Conservation (phyloP, 2,113 vertebrate genomes). For the Platichthys stellatus region DNA sequence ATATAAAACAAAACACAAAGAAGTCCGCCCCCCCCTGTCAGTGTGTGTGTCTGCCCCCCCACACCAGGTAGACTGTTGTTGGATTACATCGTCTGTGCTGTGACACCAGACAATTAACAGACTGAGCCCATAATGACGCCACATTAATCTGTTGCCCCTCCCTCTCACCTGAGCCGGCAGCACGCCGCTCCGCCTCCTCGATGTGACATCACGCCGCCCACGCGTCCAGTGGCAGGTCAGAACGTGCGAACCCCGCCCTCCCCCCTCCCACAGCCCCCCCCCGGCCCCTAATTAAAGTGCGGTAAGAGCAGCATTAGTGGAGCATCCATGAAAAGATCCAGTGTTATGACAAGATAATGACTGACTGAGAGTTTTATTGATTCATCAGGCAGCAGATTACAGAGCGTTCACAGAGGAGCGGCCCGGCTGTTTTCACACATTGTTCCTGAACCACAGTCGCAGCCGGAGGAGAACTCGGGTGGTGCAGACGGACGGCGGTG, state of each 20-base stretch:
- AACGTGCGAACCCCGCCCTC: not conserved
- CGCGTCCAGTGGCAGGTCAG: constrained; percentile 19
- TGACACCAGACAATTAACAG: constrained; percentile 33
- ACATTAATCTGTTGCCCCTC: constrained; percentile 30
- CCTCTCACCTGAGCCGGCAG: constrained; percentile 36
- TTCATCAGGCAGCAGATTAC: constrained; percentile 41
- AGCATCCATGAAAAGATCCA: constrained; percentile 20
- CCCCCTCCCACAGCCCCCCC: not conserved
- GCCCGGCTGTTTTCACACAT: not conserved
- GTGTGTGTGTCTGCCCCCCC: not conserved
- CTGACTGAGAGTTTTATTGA: constrained; percentile 20
- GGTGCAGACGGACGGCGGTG: constrained; percentile 34
- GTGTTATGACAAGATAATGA: constrained; percentile 54
- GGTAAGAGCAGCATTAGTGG: constrained; percentile 14
- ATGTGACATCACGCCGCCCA: constrained; percentile 44
- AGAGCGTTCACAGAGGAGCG: constrained; percentile 10
- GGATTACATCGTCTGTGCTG: constrained; percentile 52
- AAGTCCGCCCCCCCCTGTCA: too few relatives aligned
- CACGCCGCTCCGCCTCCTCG: not conserved
- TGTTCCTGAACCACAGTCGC: constrained; percentile 48
- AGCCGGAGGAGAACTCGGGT: constrained; percentile 27
- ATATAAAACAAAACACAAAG: too few relatives aligned
- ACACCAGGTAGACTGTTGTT: not conserved
- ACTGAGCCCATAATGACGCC: constrained; percentile 54
- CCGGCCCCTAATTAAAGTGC: constrained; percentile 44